These are phyloP conservation scores for Scaptodrosophila latifasciaeformis DNA, from an alignment of 2,888 invertebrate genomes.

Conservation along the genomic window DNA sequence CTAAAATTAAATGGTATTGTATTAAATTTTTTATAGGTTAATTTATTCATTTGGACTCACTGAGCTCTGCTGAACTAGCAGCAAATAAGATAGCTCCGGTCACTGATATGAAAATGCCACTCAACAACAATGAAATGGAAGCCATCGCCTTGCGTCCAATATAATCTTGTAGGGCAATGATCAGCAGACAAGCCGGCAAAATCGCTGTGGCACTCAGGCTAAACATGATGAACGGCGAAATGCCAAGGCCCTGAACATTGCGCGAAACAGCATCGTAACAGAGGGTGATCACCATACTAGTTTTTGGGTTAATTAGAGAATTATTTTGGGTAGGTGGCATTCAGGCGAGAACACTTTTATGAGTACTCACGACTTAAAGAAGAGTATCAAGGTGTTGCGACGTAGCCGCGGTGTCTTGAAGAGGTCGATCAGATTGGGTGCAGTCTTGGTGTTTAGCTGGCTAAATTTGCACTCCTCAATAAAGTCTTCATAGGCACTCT, in stretches of 20 bases:
- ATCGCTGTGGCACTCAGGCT: slow-evolving; percentile 77
- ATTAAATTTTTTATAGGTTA: slow-evolving; percentile 15
- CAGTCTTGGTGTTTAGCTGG: slow-evolving; percentile 41
- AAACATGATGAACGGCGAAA: slow-evolving; percentile 78
- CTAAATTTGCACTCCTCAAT: slow-evolving; percentile 60
- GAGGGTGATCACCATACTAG: slow-evolving; percentile 79
- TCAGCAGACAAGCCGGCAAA: slow-evolving; percentile 77
- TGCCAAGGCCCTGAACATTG: slow-evolving; percentile 77
- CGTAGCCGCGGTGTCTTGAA: slow-evolving; percentile 77
- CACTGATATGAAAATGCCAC: slow-evolving; percentile 77
- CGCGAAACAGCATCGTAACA: slow-evolving; percentile 79
- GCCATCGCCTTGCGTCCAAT: slow-evolving; percentile 78
- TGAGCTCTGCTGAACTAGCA: slow-evolving; percentile 32
- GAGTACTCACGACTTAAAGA: slow-evolving; percentile 79
- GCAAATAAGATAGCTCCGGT: slow-evolving; percentile 74
- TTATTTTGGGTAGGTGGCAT: background rate
- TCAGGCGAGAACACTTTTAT: background rate
- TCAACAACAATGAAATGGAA: slow-evolving; percentile 76
- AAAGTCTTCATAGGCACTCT: slow-evolving; percentile 63
- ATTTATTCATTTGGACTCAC: slow-evolving; percentile 36
- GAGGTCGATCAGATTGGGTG: slow-evolving; percentile 75
- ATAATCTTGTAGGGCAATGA: slow-evolving; percentile 73
- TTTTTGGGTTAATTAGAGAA: background rate
- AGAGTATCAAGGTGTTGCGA: slow-evolving; percentile 75
- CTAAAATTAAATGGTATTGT: no score